Evolutionary conservation across 92 coral and sea anemone species (phyloP).

Genomic region (Diadumene lineata): DNA sequence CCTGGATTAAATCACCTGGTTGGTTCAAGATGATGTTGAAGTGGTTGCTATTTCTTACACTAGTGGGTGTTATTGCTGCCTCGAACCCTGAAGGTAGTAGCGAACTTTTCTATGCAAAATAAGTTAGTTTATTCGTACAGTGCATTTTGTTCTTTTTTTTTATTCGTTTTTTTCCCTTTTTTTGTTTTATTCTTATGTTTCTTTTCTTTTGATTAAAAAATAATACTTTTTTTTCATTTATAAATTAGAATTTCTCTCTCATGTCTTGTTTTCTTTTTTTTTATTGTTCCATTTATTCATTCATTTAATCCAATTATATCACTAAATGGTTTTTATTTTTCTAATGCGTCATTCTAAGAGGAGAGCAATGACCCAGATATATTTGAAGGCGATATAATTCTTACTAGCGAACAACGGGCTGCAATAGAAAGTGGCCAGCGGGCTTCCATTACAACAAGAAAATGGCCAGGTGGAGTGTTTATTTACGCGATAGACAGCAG

Average conservation of each 20-base stretch:
- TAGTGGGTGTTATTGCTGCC: constrained; percentile 13
- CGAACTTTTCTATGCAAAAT: not conserved
- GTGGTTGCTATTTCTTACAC: constrained; percentile 14
- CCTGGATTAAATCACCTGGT: not conserved
- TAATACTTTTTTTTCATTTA: no score
- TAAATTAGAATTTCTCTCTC: no score
- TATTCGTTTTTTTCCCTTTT: no score
- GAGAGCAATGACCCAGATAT: constrained; percentile 47
- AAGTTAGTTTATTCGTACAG: not conserved
- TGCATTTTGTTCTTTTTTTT: no score
- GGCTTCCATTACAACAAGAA: constrained; percentile 44
- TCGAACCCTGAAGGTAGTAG: constrained; percentile 29
- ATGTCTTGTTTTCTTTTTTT: no score
- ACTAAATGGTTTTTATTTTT: no score
- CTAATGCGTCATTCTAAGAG: not conserved
- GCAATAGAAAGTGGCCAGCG: constrained; percentile 64
- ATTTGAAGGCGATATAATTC: constrained; percentile 81
- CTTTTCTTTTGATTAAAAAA: no score
- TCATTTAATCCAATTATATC: not conserved
- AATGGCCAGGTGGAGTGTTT: constrained; percentile 74
- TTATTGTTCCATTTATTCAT: no score
- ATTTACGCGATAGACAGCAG: constrained; percentile 62
- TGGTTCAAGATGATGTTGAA: constrained; percentile 5
- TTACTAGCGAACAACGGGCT: constrained; percentile 55
- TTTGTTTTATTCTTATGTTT: no score